These are phyloP conservation scores for Rhincodon typus DNA, from an alignment of 2,797 vertebrate species.

Conservation along the genomic window DNA sequence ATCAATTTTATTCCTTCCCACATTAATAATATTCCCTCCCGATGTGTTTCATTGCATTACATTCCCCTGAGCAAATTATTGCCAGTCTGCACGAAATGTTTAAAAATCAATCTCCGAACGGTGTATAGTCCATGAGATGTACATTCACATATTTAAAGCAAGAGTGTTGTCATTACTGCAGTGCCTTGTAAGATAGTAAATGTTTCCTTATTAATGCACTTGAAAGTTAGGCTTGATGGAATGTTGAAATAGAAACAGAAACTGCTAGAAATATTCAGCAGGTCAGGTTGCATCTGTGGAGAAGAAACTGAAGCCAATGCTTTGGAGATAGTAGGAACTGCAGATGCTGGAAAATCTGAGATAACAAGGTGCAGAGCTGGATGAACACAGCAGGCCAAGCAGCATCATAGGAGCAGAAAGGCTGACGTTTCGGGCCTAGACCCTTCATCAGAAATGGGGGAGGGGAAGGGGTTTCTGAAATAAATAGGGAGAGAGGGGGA, in stretches of 20 bases:
- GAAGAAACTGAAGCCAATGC: too few species aligned
- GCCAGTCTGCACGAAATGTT: background rate
- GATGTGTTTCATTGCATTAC: background rate
- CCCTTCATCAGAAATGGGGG: too few species aligned
- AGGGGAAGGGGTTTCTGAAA: too few species aligned
- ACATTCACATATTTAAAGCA: background rate
- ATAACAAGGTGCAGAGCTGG: too few species aligned
- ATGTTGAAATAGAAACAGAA: background rate
- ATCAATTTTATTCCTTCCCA: conserved; percentile 2
- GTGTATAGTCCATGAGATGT: background rate
- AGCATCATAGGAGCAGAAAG: too few species aligned
- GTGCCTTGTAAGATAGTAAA: background rate
- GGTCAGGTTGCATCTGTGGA: background rate
- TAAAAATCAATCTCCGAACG: background rate
- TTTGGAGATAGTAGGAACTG: too few species aligned
- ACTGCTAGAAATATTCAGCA: background rate
- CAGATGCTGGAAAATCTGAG: too few species aligned
- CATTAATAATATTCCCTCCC: background rate
- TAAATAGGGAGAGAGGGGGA: too few species aligned
- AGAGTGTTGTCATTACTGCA: background rate
- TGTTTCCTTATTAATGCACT: too few species aligned
- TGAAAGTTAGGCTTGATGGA: too few species aligned
- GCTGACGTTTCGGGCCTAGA: too few species aligned
- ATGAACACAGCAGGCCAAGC: too few species aligned
- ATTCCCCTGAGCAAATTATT: background rate